phyloP scores from a whole-genome alignment of 2,113 vertebrate genomes.

The rabbit (Oryctolagus cuniculus) region DNA sequence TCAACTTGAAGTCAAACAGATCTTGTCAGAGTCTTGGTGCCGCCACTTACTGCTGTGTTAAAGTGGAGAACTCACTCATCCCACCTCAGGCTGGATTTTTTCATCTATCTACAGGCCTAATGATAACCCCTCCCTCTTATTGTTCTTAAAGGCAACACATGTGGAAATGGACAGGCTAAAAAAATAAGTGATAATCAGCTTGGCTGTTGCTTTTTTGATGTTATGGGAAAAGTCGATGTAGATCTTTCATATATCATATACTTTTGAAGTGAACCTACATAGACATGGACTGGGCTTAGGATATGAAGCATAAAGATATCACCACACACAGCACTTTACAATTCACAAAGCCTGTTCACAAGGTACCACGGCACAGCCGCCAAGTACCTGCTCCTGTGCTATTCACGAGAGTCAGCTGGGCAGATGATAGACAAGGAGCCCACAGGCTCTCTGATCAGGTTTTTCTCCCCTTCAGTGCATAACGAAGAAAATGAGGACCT shows the following conservation, averaged over 20 bases:
- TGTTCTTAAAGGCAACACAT: neutral
- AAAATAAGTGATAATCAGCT: slow-evolving; percentile 3
- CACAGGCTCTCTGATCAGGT: neutral
- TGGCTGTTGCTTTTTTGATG: neutral
- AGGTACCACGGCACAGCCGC: too few relatives aligned
- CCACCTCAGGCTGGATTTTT: neutral
- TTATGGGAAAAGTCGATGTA: neutral
- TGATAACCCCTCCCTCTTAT: neutral
- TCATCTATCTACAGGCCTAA: neutral
- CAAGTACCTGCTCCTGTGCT: neutral
- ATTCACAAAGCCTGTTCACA: neutral
- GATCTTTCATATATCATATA: neutral
- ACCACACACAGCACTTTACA: neutral
- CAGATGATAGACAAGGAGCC: neutral
- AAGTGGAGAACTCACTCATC: neutral
- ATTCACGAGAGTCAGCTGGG: neutral
- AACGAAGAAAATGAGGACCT: neutral
- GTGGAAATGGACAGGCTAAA: neutral
- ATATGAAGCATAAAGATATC: neutral
- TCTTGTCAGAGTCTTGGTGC: neutral
- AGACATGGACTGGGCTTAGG: neutral
- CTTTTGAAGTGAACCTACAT: neutral
- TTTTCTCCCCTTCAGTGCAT: neutral
- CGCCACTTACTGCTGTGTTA: neutral
- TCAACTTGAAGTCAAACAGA: neutral